These are phyloP conservation scores for Diloba caeruleocephala DNA, from an alignment of 2,888 invertebrate species.

Conservation along the genomic window DNA sequence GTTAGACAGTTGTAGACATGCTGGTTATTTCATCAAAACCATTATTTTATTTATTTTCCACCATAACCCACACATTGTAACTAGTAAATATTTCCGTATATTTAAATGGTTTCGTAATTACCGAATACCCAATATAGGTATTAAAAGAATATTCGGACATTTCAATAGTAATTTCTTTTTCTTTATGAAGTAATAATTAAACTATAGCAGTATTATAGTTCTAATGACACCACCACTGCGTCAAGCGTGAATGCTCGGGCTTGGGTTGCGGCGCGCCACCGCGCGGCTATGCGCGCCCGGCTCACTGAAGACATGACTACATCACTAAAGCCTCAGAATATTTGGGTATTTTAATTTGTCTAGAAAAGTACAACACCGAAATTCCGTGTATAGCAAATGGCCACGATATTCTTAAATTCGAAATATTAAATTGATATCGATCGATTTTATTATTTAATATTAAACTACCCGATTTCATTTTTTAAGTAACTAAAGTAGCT, in stretches of 20 bases:
- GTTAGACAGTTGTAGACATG: too few relatives aligned
- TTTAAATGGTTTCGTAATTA: conserved; percentile 7
- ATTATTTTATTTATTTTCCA: too few relatives aligned
- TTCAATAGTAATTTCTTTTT: too few relatives aligned
- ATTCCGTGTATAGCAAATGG: too few relatives aligned
- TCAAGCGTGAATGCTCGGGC: conserved; percentile 89
- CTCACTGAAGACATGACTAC: conserved; percentile 28
- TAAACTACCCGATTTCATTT: conserved; percentile 26
- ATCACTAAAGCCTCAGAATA: conserved; percentile 17
- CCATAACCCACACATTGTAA: too few relatives aligned
- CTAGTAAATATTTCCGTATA: conserved; percentile 4
- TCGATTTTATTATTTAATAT: not conserved
- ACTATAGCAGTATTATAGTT: conserved; percentile 53
- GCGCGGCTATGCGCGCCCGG: conserved; percentile 44
- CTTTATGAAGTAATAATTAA: conserved; percentile 3
- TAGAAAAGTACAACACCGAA: too few relatives aligned
- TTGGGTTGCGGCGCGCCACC: conserved; percentile 81
- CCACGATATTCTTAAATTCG: too few relatives aligned
- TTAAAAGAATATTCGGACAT: too few relatives aligned
- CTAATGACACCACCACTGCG: conserved; percentile 72
- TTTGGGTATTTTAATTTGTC: conserved; percentile 40
- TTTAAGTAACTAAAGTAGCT: too few relatives aligned
- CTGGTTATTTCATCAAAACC: too few relatives aligned
- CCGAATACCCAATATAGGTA: too few relatives aligned
- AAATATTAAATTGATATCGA: too few relatives aligned